phyloP scores from a whole-genome alignment of 1,140 invertebrate genomes.

The Cardiocondyla obscurior region DNA sequence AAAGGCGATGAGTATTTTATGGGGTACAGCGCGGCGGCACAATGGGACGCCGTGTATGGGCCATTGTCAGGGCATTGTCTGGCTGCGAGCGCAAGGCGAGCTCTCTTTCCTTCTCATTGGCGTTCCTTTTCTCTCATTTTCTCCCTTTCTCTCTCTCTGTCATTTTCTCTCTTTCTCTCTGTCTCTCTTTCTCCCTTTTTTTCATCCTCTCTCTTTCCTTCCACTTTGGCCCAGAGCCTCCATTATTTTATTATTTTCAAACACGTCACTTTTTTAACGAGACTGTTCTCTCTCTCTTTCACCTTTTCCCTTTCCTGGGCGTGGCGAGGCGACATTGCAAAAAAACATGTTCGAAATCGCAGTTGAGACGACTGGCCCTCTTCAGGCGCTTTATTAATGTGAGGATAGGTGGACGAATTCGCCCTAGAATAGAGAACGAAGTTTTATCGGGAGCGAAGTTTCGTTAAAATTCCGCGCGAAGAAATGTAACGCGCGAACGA shows the following conservation, averaged over 20 bases:
- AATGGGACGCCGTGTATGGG: constrained; percentile 77
- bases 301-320: constrained; percentile 65
- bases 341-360: constrained; percentile 75
- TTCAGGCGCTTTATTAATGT: constrained; percentile 63
- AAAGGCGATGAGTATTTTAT: constrained; percentile 84
- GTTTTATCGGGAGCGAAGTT: not conserved
- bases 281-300: constrained; percentile 13
- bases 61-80: constrained; percentile 78
- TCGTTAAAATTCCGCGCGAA: not conserved
- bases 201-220: not conserved
- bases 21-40: constrained; percentile 74
- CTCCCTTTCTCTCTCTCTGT: not conserved
- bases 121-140: constrained; percentile 2
- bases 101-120: constrained; percentile 52
- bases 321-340: constrained; percentile 65
- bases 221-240: constrained; percentile 53
- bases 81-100: constrained; percentile 69
- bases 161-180: not conserved
- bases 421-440: not conserved
- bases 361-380: constrained; percentile 62
- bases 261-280: constrained; percentile 70
- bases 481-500: not conserved
- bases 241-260: constrained; percentile 82
- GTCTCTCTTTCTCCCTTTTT: constrained; percentile 14
- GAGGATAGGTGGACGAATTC: constrained; percentile 15